Evolutionary conservation across 2,888 invertebrate genomes (phyloP), one percentile per base, ranked within the genome.

Genomic region (Drosophila cyrtoloma): DNA sequence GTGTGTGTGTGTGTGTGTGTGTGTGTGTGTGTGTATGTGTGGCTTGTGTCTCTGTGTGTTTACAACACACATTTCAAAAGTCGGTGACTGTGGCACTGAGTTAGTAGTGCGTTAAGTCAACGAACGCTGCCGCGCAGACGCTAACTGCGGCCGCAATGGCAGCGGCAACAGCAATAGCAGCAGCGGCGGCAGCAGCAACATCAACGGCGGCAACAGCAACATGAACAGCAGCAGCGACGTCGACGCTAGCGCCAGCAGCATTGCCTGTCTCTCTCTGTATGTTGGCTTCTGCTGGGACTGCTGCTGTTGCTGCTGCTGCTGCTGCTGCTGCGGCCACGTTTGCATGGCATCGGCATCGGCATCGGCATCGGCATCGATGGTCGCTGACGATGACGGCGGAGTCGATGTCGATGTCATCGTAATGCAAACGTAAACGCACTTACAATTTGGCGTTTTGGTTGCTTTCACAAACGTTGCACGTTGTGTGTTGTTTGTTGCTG

Each of bases 31-130:
- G n/a, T n/a, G n/a, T n/a, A n/a, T n/a, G n/a, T n/a, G 39, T 71
- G 60, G 28, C 10, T 42, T 32, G 58, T 58, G 42, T 42, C 58
- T 58, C 30, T 82, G 81, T 85, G 83, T 85, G 82, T 85, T 85
- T 85, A 87, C 85, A 85, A 85, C 85, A 85, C 86, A 85, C 83
- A 86, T 82, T 87, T 88, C 81, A 80, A 91, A 92, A 90, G 86
- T 92, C 92, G 92, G 92, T 92, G 92, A 92, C 91, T 92, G 90
- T 92, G 93, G 91, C 92, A 93, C 90, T 92, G 90, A 92, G 92
- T 92, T 92, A 92, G 92, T 92, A 92, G 92, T 91, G 90, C 92
- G 91, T 90, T 90, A 90, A 92, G 91, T 91, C 91, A 91, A 91
- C 89, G 92, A 91, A 88, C 91, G 91, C 91, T 70, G 88, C 67